These are phyloP conservation scores for Listronotus oregonensis DNA, from an alignment of 1,140 invertebrate genomes.

Conservation along the genomic window DNA sequence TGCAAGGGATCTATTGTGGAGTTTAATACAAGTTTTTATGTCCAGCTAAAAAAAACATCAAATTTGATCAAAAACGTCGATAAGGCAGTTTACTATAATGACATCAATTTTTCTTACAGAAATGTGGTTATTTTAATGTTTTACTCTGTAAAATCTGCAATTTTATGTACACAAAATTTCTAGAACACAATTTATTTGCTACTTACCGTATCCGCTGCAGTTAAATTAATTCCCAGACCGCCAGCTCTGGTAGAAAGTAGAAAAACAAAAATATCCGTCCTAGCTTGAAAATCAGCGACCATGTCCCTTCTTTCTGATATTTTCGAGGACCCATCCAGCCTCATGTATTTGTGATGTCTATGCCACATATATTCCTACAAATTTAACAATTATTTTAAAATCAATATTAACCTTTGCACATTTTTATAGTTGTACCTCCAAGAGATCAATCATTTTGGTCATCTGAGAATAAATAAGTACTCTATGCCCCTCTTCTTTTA, in stretches of 20 bases:
- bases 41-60: too few relatives aligned
- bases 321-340: conserved; percentile 90
- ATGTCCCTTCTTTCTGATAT: conserved; percentile 90
- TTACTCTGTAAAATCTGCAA: too few relatives aligned
- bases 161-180: too few relatives aligned
- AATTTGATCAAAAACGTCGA: too few relatives aligned
- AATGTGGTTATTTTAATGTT: too few relatives aligned
- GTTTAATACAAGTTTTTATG: too few relatives aligned
- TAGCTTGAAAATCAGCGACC: conserved; percentile 91
- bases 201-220: conserved; percentile 95
- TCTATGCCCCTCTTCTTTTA: conserved; percentile 87
- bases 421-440: conserved; percentile 71
- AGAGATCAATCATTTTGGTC: conserved; percentile 94
- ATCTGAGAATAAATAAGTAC: conserved; percentile 97
- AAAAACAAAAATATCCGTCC: conserved; percentile 94
- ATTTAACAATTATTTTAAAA: conserved; percentile 29
- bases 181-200: not conserved
- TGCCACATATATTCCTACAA: conserved; percentile 91
- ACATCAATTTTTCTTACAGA: too few relatives aligned
- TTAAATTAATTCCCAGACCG: conserved; percentile 96
- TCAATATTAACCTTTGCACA: too few relatives aligned
- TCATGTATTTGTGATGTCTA: conserved; percentile 89
- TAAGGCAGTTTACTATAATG: too few relatives aligned
- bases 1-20: too few relatives aligned
- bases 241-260: conserved; percentile 94